Evolutionary conservation across 2,113 vertebrate genomes (phyloP), one percentile per base, ranked within the genome.

Genomic region (Microtus montanus): DNA sequence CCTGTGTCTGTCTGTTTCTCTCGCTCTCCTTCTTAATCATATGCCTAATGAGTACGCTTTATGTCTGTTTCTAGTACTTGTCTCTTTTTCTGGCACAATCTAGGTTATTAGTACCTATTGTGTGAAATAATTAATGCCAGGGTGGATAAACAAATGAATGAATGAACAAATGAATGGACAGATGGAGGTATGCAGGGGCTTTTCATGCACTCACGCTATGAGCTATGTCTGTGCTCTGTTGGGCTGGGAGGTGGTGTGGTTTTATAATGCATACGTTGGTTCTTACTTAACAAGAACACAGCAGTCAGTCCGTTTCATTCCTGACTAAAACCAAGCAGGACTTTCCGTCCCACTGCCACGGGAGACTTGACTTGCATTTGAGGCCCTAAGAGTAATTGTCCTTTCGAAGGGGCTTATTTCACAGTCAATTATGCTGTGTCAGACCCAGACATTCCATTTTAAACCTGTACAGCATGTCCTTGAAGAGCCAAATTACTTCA

Each of bases 401-500:
- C 97, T 96, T 95, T 96, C 85, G 93, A 94, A 93, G 71, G 47
- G 96, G 52, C 96, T 97, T 97, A 97, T 98, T 98, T 98, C 97
- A 98, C 96, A 96, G 97, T 96, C 92, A 78, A 96, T 97, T 97
- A 96, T 97, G 95, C 87, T 92, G 90, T 96, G 95, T 92, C 96
- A 97, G 93, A 30, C 93, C 91, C 90, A 96, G 96, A 95, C 95
- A 96, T 91, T 92, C 93, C 82, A 96, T 97, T 97, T 97, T 90
- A 96, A 96, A 96, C 88, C 90, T 92, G 90, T 61, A 95, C 64
- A 75, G 68, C 68, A 47, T 96, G 95, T 96, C 96, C 96, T 97
- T 97, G 96, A 95, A 96, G 90, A 96, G 78, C 73, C 78, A 92
- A 96, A 88, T 95, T 79, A 82, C 88, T 97, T 94, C 77, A 44